A percentile compares a stretch with the other conserved stretches of the same genome.
phyloP scores from a whole-genome alignment of 37 sponge, comb jelly and placozoan species.

The Halichondria panicea region DNA sequence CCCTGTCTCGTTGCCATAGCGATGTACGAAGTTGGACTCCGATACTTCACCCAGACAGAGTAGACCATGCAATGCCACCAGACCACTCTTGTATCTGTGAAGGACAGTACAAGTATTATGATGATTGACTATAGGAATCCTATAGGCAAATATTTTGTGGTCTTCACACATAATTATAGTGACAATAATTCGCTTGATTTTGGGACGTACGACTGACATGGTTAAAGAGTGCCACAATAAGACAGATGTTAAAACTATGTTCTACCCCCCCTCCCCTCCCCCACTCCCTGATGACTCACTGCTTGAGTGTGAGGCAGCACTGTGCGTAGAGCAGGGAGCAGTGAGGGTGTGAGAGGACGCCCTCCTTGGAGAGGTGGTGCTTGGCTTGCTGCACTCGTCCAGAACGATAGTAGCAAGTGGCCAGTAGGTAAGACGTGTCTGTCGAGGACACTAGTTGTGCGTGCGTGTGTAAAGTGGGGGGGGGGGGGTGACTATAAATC shows the following conservation, averaged over 20 bases:
- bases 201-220: no score
- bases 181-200: not conserved
- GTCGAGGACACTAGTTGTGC: conserved; percentile 38
- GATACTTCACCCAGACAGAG: conserved; percentile 27
- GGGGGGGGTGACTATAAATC: not conserved
- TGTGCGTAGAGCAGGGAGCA: conserved; percentile 80
- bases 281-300: conserved; percentile 37
- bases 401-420: conserved; percentile 83
- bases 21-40: conserved; percentile 28
- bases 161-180: not conserved
- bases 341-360: conserved; percentile 19
- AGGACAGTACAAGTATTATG: no score
- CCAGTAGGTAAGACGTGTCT: conserved; percentile 75
- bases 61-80: conserved; percentile 38
- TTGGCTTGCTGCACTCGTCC: conserved; percentile 69
- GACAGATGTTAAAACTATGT: no score
- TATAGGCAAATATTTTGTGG: not conserved
- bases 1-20: conserved; percentile 56
- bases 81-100: conserved; percentile 47
- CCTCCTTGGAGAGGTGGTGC: conserved; percentile 58
- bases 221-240: no score
- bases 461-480: not conserved
- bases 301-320: conserved; percentile 77
- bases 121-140: not conserved
- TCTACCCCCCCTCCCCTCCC: not conserved